Evolutionary conservation across 2,797 vertebrate species (phyloP), one percentile per base, ranked within the genome.

Genomic region (Stomatorhinus walkeri): DNA sequence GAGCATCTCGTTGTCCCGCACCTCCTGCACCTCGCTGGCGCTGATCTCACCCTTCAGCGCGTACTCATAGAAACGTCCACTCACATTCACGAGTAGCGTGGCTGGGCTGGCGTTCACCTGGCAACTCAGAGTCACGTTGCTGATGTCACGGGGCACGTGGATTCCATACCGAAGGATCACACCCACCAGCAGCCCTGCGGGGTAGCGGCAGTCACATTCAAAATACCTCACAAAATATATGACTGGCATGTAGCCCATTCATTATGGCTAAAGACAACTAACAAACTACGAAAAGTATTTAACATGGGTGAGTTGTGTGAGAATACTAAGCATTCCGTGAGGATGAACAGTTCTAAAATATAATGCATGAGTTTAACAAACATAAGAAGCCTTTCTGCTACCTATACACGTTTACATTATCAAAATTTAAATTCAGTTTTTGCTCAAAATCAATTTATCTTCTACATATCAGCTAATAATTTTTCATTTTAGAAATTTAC

Each of bases 1-100:
- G 91, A 99, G 97, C 98, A 99, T 99, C 93, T 99, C 98, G 1
- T 99, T 99, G 89, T 99, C 98, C 90, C 96, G 96, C 87, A 98
- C 94, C 0, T 98, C 95, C 88, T 96, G 96, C 90, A 98, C 94
- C 91, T 97, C 95, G n/a, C 94, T 96, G 91, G 96, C 92, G 0
- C 93, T 94, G 92, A 98, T 98, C 92, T 98, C 97, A 7, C 98
- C 97, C 93, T 98, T 99, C 93, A 99, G 94, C 0, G 96, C 98
- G 93, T 99, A 99, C 93, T 99, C 98, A 0, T 98, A 99, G 95
- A 96, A 98, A 90, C 97, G 98, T 1, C 97, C 97, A 0, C 97
- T 98, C 94, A 98, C 94, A 0, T 99, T 99, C 64, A 99, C 95
- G 89, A 99, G 95, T 93, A 99, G 94, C 0, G 98, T 99, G 91